Evolutionary conservation across 2,888 invertebrate species (phyloP).

Genomic region (Liopterus haemorrhoidalis): DNA sequence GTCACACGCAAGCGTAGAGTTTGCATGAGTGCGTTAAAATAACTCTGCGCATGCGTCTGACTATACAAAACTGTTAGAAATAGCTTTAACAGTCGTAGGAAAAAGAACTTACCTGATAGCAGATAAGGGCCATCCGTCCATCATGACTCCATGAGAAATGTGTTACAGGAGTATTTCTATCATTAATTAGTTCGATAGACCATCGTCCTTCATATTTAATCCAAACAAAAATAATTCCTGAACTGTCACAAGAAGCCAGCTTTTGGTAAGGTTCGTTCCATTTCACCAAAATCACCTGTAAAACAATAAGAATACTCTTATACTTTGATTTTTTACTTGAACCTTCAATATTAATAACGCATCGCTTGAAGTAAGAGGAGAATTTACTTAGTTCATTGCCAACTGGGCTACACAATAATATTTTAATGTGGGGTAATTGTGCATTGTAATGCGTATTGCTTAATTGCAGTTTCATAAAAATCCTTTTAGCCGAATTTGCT

Average conservation of each 20-base stretch:
- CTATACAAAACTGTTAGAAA: background rate
- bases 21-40: too few relatives aligned
- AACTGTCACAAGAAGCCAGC: conserved; percentile 93
- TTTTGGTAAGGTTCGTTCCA: conserved; percentile 99
- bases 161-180: conserved; percentile 92
- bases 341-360: too few relatives aligned
- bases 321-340: too few relatives aligned
- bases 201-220: conserved; percentile 98
- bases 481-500: too few relatives aligned
- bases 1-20: too few relatives aligned
- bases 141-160: conserved; percentile 99
- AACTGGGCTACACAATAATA: too few relatives aligned
- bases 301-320: conserved; percentile 20
- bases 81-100: conserved; percentile 9
- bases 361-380: too few relatives aligned
- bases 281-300: conserved; percentile 85
- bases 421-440: too few relatives aligned
- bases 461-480: too few relatives aligned
- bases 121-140: conserved; percentile 96
- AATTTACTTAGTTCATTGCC: too few relatives aligned
- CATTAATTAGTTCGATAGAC: conserved; percentile 98
- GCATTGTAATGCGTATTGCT: too few relatives aligned
- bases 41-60: background rate
- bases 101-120: conserved; percentile 68
- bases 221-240: conserved; percentile 98